phyloP scores from a whole-genome alignment of 2,888 invertebrate genomes.

The Napeogenes sylphis region DNA sequence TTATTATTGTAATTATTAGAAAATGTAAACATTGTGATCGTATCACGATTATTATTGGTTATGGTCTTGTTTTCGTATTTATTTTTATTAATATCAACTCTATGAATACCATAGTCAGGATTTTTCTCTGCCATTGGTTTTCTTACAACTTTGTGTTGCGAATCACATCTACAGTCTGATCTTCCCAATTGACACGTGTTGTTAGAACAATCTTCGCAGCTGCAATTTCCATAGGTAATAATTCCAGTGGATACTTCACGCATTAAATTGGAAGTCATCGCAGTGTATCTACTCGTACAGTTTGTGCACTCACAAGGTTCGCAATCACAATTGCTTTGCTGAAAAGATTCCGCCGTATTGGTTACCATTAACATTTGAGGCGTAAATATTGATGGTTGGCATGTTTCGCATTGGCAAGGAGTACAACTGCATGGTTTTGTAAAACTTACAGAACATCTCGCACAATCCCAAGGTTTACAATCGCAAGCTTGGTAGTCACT shows the following conservation, averaged over 20 bases:
- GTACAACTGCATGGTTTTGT: constrained; percentile 41
- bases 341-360: constrained; percentile 37
- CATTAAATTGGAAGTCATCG: constrained; percentile 35
- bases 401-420: constrained; percentile 46
- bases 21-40: constrained; percentile 43
- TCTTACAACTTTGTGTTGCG: constrained; percentile 38
- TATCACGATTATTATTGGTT: constrained; percentile 28
- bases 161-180: constrained; percentile 46
- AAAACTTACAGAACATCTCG: constrained; percentile 30
- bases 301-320: constrained; percentile 50
- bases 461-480: constrained; percentile 44
- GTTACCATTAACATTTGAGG: constrained; percentile 38
- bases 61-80: constrained; percentile 3
- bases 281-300: constrained; percentile 38
- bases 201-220: constrained; percentile 45
- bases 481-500: constrained; percentile 33
- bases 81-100: constrained; percentile 31
- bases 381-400: constrained; percentile 31
- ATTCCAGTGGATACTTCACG: constrained; percentile 47
- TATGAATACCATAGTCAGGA: constrained; percentile 49
- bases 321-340: constrained; percentile 43
- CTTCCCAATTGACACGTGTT: constrained; percentile 42
- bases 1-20: constrained; percentile 31
- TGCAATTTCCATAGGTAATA: constrained; percentile 41
- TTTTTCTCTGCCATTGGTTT: constrained; percentile 45